Base-by-base conservation (phyloP, 2,113 vertebrate genomes). In the Cephalopholis sonnerati region DNA sequence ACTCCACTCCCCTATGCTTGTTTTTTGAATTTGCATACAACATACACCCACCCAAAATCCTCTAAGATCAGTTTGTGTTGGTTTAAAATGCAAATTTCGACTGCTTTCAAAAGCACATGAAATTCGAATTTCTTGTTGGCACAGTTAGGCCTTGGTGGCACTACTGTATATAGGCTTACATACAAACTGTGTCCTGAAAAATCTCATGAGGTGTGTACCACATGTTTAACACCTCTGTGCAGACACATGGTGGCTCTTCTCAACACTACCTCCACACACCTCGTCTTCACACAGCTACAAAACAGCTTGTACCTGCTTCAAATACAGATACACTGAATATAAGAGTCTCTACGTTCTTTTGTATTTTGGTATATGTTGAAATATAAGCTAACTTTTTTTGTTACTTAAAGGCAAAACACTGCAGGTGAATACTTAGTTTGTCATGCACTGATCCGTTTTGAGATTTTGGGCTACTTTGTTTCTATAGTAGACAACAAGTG, bases 41-140 rank as follows among this genome's bases (percentile, higher is more conserved):
- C 62, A 61, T 15, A 77, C 20, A 44, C 50, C 70, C 64, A 69
- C 69, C 46, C 63, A 74, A 15, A 20, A 79, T 16, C 71, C 29
- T 39, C 53, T 39, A 46, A 25, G 46, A 61, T 69, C 24, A 13
- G 46, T 29, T 48, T 44, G 0, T 44, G 41, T 44, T 44, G 41
- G 10, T 46, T 72, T 44, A 15, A 79, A 74, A 64, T 69, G 27
- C 27, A 39, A 7, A 71, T 57, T 5, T 41, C 46, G 29, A 8
- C 11, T 12, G 29, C 39, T 63, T 53, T 24, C 22, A 32, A 16
- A 9, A 63, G 57, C 10, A 2, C 39, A 12, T 13, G 0, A 2
- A 16, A 55, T 18, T 75, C 25, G 0, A 62, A 13, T 53, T 55
- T 44, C 13, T 58, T 2, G 36, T 8, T 44, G 6, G 27, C 13